phyloP scores from a whole-genome alignment of 2,888 invertebrate species.

The Tetragnatha montana region DNA sequence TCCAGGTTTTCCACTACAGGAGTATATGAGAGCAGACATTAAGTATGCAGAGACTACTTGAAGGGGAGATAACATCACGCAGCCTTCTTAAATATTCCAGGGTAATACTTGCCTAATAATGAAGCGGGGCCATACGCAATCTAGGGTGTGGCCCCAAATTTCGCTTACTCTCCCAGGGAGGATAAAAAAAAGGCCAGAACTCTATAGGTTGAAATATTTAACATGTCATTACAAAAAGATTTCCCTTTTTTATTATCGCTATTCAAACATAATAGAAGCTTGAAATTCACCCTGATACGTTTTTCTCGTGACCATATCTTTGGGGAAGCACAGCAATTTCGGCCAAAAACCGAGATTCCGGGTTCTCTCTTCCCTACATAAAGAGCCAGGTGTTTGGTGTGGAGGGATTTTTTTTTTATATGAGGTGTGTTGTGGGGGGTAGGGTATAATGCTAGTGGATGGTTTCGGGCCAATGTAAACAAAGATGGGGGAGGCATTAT shows the following conservation, averaged over 20 bases:
- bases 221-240: slow-evolving; percentile 62
- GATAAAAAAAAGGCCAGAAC: neutral
- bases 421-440: neutral
- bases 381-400: neutral
- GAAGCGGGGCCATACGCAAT: slow-evolving; percentile 53
- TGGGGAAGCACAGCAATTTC: neutral
- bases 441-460: neutral
- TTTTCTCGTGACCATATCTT: slow-evolving; percentile 50
- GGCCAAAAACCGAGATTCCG: neutral
- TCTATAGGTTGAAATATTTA: slow-evolving; percentile 63
- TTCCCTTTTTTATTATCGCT: slow-evolving; percentile 1
- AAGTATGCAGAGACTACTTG: slow-evolving; percentile 20
- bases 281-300: slow-evolving; percentile 41
- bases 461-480: neutral
- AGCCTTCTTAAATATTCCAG: slow-evolving; percentile 50
- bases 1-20: neutral
- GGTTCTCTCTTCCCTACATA: neutral
- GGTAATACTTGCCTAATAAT: slow-evolving; percentile 54
- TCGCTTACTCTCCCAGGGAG: slow-evolving; percentile 8
- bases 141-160: slow-evolving; percentile 65
- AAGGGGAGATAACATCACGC: neutral
- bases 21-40: neutral
- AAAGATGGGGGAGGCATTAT: neutral
- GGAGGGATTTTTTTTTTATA: neutral
- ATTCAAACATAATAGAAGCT: slow-evolving; percentile 8